Percentiles rank a stretch among this genome's conserved stretches.
Evolutionary conservation across 2,888 invertebrate species (phyloP).

Genomic region (Nephrotoma appendiculata): DNA sequence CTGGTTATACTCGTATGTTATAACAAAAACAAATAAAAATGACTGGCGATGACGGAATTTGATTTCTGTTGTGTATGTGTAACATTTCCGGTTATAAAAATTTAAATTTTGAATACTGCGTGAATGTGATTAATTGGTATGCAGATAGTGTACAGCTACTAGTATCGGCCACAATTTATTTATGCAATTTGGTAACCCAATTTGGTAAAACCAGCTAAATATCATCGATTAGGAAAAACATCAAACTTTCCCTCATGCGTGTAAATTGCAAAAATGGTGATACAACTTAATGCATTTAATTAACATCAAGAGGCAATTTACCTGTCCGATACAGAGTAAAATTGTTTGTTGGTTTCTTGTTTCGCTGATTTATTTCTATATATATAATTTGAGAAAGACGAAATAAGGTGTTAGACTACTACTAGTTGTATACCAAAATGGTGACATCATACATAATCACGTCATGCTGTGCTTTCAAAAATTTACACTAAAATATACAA

Average conservation of each 20-base stretch:
- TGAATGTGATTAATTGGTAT: not conserved
- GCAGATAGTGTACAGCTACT: not conserved
- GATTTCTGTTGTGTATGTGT: not conserved
- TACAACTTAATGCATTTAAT: not conserved
- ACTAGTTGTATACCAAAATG: not conserved
- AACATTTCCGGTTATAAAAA: not conserved
- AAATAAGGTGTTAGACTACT: not conserved
- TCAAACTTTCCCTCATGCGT: not conserved
- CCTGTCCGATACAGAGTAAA: not conserved
- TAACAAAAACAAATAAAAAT: no score
- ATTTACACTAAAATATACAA: not conserved
- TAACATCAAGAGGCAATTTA: not conserved
- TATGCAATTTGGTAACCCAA: not conserved
- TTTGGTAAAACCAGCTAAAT: not conserved
- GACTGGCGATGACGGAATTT: not conserved
- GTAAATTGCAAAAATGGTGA: not conserved
- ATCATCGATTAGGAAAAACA: not conserved
- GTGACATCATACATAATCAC: not conserved
- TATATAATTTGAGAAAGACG: not conserved
- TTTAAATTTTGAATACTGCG: not conserved
- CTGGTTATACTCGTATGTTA: not conserved
- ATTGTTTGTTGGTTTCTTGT: not conserved
- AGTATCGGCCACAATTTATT: no score
- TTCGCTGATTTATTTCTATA: not conserved
- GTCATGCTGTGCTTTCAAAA: not conserved